Evolutionary conservation across 2,797 vertebrate species (phyloP).

Genomic region (Eremophila alpestris): DNA sequence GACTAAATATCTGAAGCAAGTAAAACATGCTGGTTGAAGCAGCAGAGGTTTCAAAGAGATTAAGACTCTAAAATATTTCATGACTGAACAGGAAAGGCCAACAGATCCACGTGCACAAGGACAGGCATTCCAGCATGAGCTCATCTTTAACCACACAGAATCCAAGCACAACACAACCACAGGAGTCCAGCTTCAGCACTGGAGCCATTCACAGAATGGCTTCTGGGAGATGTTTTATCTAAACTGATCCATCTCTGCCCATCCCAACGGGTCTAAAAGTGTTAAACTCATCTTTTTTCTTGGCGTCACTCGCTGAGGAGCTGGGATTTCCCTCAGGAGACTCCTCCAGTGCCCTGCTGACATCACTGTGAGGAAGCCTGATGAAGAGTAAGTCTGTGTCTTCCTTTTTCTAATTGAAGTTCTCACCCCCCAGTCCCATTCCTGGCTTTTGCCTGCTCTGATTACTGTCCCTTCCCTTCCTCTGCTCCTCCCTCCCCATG

Average conservation of each 20-base stretch:
- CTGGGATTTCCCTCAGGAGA: constrained; percentile 61
- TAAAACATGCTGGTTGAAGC: accelerated
- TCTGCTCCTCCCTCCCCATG: constrained; percentile 6
- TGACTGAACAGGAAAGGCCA: neutral
- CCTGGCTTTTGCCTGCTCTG: constrained; percentile 43
- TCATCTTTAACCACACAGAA: neutral
- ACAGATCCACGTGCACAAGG: neutral
- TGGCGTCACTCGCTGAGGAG: neutral
- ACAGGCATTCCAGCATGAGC: neutral
- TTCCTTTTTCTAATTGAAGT: constrained; percentile 59
- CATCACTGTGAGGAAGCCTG: constrained; percentile 55
- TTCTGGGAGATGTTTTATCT: neutral
- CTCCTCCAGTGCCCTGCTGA: constrained; percentile 15
- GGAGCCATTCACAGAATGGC: neutral
- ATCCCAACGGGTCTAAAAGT: neutral
- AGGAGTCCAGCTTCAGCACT: neutral
- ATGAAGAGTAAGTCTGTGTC: neutral
- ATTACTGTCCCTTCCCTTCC: constrained; percentile 63
- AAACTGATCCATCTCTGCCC: neutral
- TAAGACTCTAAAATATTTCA: neutral
- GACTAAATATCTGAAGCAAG: neutral
- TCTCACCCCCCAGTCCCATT: constrained; percentile 7
- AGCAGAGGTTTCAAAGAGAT: neutral
- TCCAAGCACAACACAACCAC: neutral
- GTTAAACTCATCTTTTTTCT: neutral